Evolutionary conservation across 2,888 invertebrate genomes (phyloP).

Genomic region (Criorhina ranunculi): DNA sequence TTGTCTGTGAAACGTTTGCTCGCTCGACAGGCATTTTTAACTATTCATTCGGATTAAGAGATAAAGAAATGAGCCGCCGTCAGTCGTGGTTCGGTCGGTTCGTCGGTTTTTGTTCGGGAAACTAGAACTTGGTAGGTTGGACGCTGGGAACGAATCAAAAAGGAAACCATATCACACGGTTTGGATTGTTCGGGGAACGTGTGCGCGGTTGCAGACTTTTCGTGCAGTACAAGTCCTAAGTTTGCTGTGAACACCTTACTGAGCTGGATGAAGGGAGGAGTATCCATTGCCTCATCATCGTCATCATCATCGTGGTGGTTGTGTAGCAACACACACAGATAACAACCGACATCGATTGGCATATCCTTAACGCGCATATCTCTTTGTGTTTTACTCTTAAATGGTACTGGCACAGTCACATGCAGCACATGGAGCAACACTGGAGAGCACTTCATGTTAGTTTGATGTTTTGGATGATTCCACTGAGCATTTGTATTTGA

Average conservation of each 20-base stretch:
- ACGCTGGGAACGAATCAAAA: slow-evolving; percentile 47
- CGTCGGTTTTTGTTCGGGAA: slow-evolving; percentile 22
- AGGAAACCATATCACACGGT: slow-evolving; percentile 57
- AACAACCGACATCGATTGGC: slow-evolving; percentile 71
- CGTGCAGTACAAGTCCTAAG: slow-evolving; percentile 35
- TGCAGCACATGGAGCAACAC: slow-evolving; percentile 42
- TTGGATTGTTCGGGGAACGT: slow-evolving; percentile 27
- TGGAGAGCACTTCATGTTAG: slow-evolving; percentile 55
- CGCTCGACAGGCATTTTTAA: slow-evolving; percentile 38
- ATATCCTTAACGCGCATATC: slow-evolving; percentile 77
- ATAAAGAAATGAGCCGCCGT: slow-evolving; percentile 55
- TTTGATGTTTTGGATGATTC: slow-evolving; percentile 60
- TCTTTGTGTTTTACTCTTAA: slow-evolving; percentile 73
- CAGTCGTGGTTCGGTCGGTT: slow-evolving; percentile 36
- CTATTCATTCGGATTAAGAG: slow-evolving; percentile 43
- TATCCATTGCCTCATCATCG: slow-evolving; percentile 49
- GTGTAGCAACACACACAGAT: slow-evolving; percentile 65
- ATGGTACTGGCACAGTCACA: slow-evolving; percentile 61
- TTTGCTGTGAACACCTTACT: slow-evolving; percentile 50
- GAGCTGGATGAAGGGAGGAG: slow-evolving; percentile 58
- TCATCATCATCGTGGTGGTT: slow-evolving; percentile 61
- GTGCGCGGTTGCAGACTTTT: slow-evolving; percentile 48
- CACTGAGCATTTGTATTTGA: slow-evolving; percentile 58
- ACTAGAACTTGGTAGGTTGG: slow-evolving; percentile 33
- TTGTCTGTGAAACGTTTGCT: slow-evolving; percentile 35